These are phyloP conservation scores for Ichneumoninae sp. DNA, from an alignment of 2,888 invertebrate species.

Conservation along the genomic window DNA sequence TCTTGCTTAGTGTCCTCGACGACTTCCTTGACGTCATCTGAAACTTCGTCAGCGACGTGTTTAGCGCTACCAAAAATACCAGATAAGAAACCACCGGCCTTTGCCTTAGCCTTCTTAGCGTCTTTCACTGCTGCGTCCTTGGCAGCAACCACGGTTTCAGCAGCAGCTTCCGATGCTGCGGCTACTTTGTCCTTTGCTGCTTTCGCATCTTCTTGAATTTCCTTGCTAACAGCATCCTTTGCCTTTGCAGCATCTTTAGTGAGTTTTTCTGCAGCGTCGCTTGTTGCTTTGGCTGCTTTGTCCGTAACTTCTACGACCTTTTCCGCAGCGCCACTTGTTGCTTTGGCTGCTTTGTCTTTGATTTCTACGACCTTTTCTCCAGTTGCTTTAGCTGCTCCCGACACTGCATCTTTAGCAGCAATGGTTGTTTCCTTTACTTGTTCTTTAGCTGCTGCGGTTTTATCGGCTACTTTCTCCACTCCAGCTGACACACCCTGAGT, in stretches of 20 bases:
- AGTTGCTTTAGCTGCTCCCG: slow-evolving; percentile 42
- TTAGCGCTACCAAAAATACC: slow-evolving; percentile 72
- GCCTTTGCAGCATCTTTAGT: slow-evolving; percentile 58
- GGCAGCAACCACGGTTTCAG: slow-evolving; percentile 56
- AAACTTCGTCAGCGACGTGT: slow-evolving; percentile 69
- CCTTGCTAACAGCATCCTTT: slow-evolving; percentile 66
- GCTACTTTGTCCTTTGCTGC: slow-evolving; percentile 65
- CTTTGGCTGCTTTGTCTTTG: slow-evolving; percentile 29
- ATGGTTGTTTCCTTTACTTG: slow-evolving; percentile 32
- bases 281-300: slow-evolving; percentile 56
- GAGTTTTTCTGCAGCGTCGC: slow-evolving; percentile 56
- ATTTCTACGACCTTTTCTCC: slow-evolving; percentile 39
- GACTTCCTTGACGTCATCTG: slow-evolving; percentile 82
- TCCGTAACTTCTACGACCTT: slow-evolving; percentile 8
- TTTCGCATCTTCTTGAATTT: slow-evolving; percentile 56
- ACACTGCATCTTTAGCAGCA: slow-evolving; percentile 23
- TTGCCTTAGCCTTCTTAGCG: slow-evolving; percentile 71
- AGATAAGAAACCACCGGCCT: slow-evolving; percentile 71
- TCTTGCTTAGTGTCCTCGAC: slow-evolving; percentile 84
- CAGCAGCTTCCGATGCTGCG: slow-evolving; percentile 35
- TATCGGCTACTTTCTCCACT: slow-evolving; percentile 69
- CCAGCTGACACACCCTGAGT: slow-evolving; percentile 84
- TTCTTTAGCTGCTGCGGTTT: slow-evolving; percentile 39
- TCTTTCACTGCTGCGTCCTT: slow-evolving; percentile 68
- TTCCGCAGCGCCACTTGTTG: slow-evolving; percentile 55